Evolutionary conservation across 2,888 invertebrate genomes (phyloP), one percentile per base, ranked within the genome.

Genomic region (Netelia inedita): DNA sequence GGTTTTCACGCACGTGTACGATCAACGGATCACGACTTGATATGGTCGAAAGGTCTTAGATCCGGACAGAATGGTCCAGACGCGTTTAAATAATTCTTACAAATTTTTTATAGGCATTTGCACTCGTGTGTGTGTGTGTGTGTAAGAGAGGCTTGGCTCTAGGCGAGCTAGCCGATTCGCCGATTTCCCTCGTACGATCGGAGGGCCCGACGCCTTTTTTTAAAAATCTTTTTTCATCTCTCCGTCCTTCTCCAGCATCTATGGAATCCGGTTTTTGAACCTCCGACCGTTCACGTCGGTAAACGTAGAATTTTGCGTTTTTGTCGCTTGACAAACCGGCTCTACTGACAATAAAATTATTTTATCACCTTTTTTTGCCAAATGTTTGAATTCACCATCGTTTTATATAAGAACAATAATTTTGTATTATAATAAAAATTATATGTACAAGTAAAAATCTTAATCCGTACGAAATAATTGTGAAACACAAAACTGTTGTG

Each of bases 121-220:
- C 3, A 11, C 3, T 0, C 14, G 14, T 11, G 14, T 46, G 11
- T 0, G 5, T 28, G 28, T 46, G 46, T 46, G 46, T 55, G 16
- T 57, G 8, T 55, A 41, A 57, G 3, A 59, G 46, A 10, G 80
- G 73, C 80, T 75, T 43, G 75, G 63, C 55, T 63, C 41, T 14
- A 16, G 53, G 8, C 57, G n/a, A 69, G 50, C 53, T n/a, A 41
- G 14, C 14, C 43, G 14, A 81, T 75, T 81, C 28, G 75, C 21
- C 43, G 43, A 69, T 75, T 75, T 35, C 10, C n/a, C 6, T 65
- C 55, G 63, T 71, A 55, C 79, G 79, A 72, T 71, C 55, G 16
- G 28, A 11, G 46, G 21, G 19, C 41, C 35, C 66, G 65, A 46
- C 19, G 43, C 5, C 53, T 79, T 23, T 55, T 19, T n/a, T 21